Base-by-base conservation (phyloP, 2,113 vertebrate species). In the Lophius piscatorius region DNA sequence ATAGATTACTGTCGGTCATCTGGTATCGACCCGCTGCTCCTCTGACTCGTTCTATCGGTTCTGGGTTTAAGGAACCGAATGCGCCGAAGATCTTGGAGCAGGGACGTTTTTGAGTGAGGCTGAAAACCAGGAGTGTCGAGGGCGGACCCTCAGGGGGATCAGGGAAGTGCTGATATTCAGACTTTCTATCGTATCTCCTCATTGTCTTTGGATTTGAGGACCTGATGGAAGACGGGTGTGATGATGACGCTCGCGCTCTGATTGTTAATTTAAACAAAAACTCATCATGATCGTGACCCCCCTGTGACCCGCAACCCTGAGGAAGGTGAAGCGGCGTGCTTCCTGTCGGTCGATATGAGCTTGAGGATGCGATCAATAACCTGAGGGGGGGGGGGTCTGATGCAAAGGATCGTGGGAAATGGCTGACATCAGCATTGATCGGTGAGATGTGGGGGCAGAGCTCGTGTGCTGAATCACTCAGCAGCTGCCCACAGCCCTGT, bases 371-470 rank as follows among this genome's bases (percentile, higher is more conserved):
- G 3, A 78, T 82, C 80, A 55, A 82, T 82, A 73, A 28, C n/a
- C n/a, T n/a, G n/a, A n/a, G n/a, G n/a, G n/a, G n/a, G n/a, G n/a
- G n/a, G n/a, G n/a, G n/a, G n/a, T n/a, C n/a, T 4, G 11, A 9
- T 62, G 38, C 46, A 34, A 21, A 36, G 58, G 79, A 78, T 74
- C 80, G 79, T 84, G 81, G 76, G 79, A 84, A 86, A 62, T 12
- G 16, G 10, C 33, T 41, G 49, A n/a, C 22, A 14, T 44, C 34
- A 29, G 18, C 65, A 70, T 79, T 34, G 71, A 81, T 60, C 22
- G 18, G 28, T 63, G 23, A 22, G 3, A 6, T 18, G 35, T 26
- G 39, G 57, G 6, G 72, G 16, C 2, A 17, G 26, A 40, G 58
- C 5, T 33, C 23, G 16, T 31, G 17, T 26, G 18, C 24, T 41